Base-by-base conservation (phyloP, 1,140 invertebrate genomes). In the Ips nitidus region DNA sequence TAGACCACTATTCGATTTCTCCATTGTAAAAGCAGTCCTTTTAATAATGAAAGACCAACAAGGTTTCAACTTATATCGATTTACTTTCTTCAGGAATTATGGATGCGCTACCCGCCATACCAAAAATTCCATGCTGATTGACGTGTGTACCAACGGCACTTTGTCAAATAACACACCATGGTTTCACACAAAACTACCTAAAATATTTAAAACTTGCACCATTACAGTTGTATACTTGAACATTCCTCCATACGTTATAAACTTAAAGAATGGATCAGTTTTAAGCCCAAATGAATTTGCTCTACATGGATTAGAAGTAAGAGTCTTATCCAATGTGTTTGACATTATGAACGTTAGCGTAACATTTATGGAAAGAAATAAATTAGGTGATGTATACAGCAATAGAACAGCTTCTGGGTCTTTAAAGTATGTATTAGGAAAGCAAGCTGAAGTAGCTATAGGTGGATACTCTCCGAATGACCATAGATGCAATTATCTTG, bases 221-320 rank as follows among this genome's bases (percentile, higher is more conserved):
- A 43, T 77, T 38, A 71, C 45, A 37, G 70, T 76, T 4, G 52
- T 65, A 40, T 72, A 72, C 36, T 58, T 63, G 3, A 47, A 72
- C 7, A 70, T 70, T 52, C 72, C 73, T 47, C 72, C 75, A 6
- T 75, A 74, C 52, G 74, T 73, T 8, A 22, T 77, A 0, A 37
- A 60, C 7, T 7, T 67, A 45, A 8, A 45, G 40, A 56, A 41
- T 41, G 36, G 40, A 8, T 58, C 53, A 2, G 36, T 55, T 37
- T 3, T 64, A 43, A 43, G 41, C 39, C 37, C 7, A 42, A 41
- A 45, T 37, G 61, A 70, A 2, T 62, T 55, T 41, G 43, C 39
- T 40, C 47, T 41, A 3, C 55, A 70, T 52, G 68, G 68, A 2
- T 5, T 50, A 40, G 68, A 70, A 39, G 57, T 70, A 38, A 40